These are phyloP conservation scores for Rhinichthys klamathensis DNA, from an alignment of 2,113 vertebrate genomes.

Conservation along the genomic window DNA sequence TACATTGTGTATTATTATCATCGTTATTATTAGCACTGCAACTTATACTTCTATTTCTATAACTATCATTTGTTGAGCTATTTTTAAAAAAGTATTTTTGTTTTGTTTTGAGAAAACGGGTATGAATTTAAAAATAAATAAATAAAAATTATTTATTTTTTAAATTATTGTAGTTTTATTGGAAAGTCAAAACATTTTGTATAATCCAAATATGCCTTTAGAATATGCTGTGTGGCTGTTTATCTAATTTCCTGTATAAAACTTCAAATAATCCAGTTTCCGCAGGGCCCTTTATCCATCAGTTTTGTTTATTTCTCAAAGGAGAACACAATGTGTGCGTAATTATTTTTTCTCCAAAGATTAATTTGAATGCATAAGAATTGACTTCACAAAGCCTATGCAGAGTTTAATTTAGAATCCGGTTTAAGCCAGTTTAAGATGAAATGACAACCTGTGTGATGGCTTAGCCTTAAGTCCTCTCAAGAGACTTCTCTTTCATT, in stretches of 20 bases:
- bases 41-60: neutral
- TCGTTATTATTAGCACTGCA: neutral
- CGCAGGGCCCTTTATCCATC: constrained; percentile 45
- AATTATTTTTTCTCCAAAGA: constrained; percentile 14
- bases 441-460: constrained; percentile 33
- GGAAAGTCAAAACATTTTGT: constrained; percentile 4
- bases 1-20: neutral
- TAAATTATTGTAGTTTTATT: neutral
- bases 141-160: too few species aligned
- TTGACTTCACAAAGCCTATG: constrained; percentile 17
- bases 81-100: neutral
- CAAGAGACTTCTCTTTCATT: neutral
- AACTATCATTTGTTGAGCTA: neutral
- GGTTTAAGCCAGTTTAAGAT: constrained; percentile 26
- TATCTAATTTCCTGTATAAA: constrained; percentile 4
- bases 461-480: constrained; percentile 18
- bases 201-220: constrained; percentile 7
- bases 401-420: neutral
- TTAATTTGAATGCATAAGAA: constrained; percentile 33
- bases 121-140: neutral
- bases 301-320: constrained; percentile 34
- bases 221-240: neutral
- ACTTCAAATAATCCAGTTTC: constrained; percentile 41
- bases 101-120: neutral
- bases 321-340: constrained; percentile 16